Percentiles rank a stretch among this genome's conserved stretches.
phyloP scores from a whole-genome alignment of 2,113 vertebrate genomes.

The Machaerirhynchus nigripectus region DNA sequence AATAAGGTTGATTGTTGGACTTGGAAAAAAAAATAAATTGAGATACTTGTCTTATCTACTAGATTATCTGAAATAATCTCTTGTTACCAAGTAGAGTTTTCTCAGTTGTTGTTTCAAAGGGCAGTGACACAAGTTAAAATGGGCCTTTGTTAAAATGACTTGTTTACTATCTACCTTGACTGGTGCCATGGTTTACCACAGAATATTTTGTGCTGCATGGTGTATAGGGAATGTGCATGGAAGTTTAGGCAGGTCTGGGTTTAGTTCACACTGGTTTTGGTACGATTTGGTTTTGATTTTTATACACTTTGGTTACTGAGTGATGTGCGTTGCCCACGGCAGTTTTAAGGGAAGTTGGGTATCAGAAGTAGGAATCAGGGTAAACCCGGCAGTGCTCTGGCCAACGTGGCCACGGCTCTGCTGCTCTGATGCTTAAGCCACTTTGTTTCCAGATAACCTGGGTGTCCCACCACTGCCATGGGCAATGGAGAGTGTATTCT shows the following conservation, averaged over 20 bases:
- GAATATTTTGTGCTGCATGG: neutral
- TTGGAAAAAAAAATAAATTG: neutral
- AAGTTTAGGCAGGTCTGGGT: slow-evolving; percentile 31
- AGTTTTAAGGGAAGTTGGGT: neutral
- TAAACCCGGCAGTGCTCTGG: neutral
- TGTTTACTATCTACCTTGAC: neutral
- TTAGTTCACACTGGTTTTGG: neutral
- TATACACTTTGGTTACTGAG: accelerated
- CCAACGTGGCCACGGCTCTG: accelerated
- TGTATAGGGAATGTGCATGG: neutral
- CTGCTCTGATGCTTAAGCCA: neutral
- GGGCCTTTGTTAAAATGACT: neutral
- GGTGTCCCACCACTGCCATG: neutral
- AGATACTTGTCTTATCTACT: neutral
- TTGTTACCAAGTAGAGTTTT: neutral
- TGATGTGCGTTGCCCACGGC: neutral
- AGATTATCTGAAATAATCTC: neutral
- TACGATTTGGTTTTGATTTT: neutral
- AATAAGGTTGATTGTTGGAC: neutral
- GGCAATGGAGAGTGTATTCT: neutral
- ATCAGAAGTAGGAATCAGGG: neutral
- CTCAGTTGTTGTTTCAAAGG: neutral
- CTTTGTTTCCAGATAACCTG: neutral
- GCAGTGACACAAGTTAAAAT: neutral
- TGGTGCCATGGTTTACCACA: neutral